A percentile compares a stretch with the other conserved stretches of the same genome.
phyloP scores from a whole-genome alignment of 2,113 vertebrate species.

The Microcebus griseorufus region DNA sequence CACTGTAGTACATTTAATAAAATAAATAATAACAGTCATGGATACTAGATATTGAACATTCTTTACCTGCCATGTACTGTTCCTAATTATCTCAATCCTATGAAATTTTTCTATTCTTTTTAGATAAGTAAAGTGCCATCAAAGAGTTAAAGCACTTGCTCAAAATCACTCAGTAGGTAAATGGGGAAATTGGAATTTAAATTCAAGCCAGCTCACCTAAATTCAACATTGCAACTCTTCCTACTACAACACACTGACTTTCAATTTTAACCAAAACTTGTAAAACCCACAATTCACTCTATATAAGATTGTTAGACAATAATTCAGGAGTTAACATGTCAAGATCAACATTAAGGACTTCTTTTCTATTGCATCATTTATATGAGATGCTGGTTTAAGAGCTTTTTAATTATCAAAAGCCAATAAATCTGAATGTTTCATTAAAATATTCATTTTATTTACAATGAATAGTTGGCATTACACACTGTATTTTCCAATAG shows the following conservation, averaged over 20 bases:
- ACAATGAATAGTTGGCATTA: background rate
- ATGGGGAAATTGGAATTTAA: background rate
- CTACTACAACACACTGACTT: background rate
- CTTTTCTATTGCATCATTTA: background rate
- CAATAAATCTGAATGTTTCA: background rate
- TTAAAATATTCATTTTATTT: conserved; percentile 41
- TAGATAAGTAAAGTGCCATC: background rate
- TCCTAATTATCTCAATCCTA: background rate
- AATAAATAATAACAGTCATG: background rate
- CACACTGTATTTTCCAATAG: background rate
- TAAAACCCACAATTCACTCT: background rate
- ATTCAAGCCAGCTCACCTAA: background rate
- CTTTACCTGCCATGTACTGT: background rate
- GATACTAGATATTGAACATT: background rate
- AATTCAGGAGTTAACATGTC: background rate
- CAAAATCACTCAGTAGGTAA: background rate
- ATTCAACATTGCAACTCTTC: background rate
- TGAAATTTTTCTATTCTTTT: background rate
- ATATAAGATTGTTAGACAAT: background rate
- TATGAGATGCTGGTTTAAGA: background rate
- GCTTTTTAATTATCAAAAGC: background rate
- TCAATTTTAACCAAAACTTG: background rate
- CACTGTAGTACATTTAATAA: background rate
- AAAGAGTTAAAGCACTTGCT: background rate
- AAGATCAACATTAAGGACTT: background rate